These are phyloP conservation scores for Isoperla grammatica DNA, from an alignment of 2,888 invertebrate genomes.

Conservation along the genomic window DNA sequence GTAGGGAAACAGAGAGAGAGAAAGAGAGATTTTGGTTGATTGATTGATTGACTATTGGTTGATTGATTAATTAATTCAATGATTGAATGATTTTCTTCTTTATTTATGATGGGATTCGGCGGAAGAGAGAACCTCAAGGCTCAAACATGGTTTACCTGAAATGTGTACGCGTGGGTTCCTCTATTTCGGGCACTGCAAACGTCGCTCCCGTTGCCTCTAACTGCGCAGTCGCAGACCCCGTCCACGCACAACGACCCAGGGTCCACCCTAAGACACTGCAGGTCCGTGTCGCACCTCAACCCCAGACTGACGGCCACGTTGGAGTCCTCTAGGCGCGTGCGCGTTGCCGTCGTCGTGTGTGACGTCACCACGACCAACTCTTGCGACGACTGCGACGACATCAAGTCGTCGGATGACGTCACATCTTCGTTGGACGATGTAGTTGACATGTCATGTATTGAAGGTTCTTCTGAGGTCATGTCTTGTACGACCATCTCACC, in stretches of 20 bases:
- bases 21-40: no score
- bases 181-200: constrained; percentile 65
- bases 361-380: neutral
- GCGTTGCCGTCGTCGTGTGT: neutral
- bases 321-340: no score
- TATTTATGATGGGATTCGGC: neutral
- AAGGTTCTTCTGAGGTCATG: no score
- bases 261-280: constrained; percentile 77
- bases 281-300: constrained; percentile 64
- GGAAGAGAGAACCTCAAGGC: constrained; percentile 7
- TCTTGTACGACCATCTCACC: no score
- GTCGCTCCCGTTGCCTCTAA: constrained; percentile 49
- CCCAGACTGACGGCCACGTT: constrained; percentile 62
- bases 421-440: neutral
- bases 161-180: constrained; percentile 80
- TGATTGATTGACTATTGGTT: no score
- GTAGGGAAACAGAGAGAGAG: no score
- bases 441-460: neutral
- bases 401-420: neutral
- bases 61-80: no score
- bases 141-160: constrained; percentile 56
- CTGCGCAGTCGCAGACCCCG: constrained; percentile 72
- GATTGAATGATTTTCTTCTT: neutral
- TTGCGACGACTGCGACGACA: neutral
- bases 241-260: constrained; percentile 66